Evolutionary conservation across 2,797 vertebrate species (phyloP), one percentile per base, ranked within the genome.

Genomic region (Paratrypauchen microcephalus): DNA sequence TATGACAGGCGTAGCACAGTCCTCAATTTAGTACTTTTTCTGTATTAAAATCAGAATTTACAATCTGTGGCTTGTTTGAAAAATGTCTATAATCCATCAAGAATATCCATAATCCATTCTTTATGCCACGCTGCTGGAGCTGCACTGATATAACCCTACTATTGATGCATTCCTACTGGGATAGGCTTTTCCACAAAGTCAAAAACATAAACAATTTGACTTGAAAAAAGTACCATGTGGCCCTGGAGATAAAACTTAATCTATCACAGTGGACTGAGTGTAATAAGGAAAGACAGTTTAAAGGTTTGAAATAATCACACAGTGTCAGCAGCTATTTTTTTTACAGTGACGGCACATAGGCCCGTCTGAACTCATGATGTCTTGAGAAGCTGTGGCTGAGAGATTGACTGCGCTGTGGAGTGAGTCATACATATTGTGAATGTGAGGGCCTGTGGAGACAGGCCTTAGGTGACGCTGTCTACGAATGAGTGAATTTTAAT

Each of bases 251-350:
- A 88, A 90, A 73, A 73, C 82, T 76, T 82, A 89, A 91, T 92
- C 85, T 83, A 90, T 89, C 89, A 88, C 72, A 83, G 80, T 77
- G 78, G 66, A 30, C 77, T 80, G 80, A 87, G 83, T 69, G 72
- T 83, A 88, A 88, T 79, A 78, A 72, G 74, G 82, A 89, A 88
- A 86, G 82, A 90, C 85, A 88, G 83, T 88, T 90, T 90, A 90
- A 91, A 89, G 87, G 83, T 88, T 90, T 77, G 65, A 81, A 89
- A 92, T 93, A 91, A 92, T 91, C 88, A 77, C 77, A 82, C 69
- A 23, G 84, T 84, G 89, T 88, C 91, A 87, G 80, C 79, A 76
- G 82, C 73, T 83, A 81, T 89, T 89, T 87, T 89, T 87, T 83
- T 87, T 84, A 82, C 69, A 19, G 47, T 19, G 55, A 19, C 57